These are phyloP conservation scores for Brachirus orientalis DNA, from an alignment of 2,113 vertebrate species.

Conservation along the genomic window DNA sequence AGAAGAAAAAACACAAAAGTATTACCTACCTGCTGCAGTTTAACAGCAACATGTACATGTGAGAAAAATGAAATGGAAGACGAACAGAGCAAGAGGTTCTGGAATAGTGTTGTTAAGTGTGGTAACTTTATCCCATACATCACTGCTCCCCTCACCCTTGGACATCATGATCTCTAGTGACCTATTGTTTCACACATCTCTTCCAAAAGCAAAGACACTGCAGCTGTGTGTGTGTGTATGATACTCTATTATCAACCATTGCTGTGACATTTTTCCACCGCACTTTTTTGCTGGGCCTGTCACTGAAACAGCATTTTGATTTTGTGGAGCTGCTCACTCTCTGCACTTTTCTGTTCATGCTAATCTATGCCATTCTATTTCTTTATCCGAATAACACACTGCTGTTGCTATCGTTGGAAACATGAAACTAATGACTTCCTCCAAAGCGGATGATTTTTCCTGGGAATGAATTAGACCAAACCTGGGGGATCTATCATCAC, in stretches of 20 bases:
- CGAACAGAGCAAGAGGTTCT: not conserved
- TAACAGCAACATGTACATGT: too few relatives aligned
- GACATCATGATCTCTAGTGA: constrained; percentile 26
- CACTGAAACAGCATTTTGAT: not conserved
- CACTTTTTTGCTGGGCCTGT: constrained; percentile 1
- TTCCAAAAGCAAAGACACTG: constrained; percentile 27
- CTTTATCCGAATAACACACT: too few relatives aligned
- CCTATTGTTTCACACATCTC: constrained; percentile 51
- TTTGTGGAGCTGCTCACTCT: too few relatives aligned
- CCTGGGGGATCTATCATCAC: not conserved
- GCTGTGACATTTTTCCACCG: not conserved
- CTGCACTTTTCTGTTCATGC: not conserved
- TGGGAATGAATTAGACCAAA: constrained; percentile 21
- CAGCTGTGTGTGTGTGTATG: constrained; percentile 37
- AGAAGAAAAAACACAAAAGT: too few relatives aligned
- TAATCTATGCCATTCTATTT: not conserved
- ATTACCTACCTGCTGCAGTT: too few relatives aligned
- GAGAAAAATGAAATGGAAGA: not conserved
- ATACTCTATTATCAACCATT: not conserved
- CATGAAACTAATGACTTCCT: constrained; percentile 19
- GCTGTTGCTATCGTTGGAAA: constrained; percentile 30
- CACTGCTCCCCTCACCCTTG: constrained; percentile 15
- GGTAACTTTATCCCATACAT: constrained; percentile 15
- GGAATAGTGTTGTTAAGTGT: not conserved
- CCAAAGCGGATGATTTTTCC: not conserved